Conservation (phyloP, 1,140 invertebrate genomes). For the Hylyphantes graminicola region DNA sequence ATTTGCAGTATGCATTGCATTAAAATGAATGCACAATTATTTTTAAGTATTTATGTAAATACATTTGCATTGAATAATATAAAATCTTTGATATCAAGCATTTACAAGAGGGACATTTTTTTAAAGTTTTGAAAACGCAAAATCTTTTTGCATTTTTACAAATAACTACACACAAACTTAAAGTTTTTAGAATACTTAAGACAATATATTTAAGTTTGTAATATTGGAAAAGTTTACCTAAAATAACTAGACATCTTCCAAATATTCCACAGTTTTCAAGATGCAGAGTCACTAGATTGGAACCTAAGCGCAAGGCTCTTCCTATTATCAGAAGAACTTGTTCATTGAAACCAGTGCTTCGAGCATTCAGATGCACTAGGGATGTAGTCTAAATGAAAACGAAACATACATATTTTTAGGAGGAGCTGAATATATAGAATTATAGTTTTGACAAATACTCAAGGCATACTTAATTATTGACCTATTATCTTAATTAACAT, state of each 20-base stretch:
- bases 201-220: too few species aligned
- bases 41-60: too few species aligned
- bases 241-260: constrained; percentile 75
- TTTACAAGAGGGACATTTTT: too few species aligned
- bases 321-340: constrained; percentile 77
- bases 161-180: not conserved
- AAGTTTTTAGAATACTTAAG: not conserved
- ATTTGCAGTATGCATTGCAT: too few species aligned
- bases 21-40: too few species aligned
- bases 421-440: too few species aligned
- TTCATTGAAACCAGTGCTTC: constrained; percentile 76
- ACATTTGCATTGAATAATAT: too few species aligned
- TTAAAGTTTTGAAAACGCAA: not conserved
- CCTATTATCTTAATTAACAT: too few species aligned
- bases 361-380: constrained; percentile 77
- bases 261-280: constrained; percentile 79
- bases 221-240: constrained; percentile 70
- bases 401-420: not conserved
- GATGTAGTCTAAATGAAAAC: constrained; percentile 74
- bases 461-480: too few species aligned
- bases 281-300: constrained; percentile 78
- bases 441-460: too few species aligned
- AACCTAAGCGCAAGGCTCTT: constrained; percentile 75
- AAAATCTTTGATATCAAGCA: too few species aligned
- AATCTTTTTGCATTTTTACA: not conserved